Conservation (phyloP, 1,140 invertebrate genomes). For the Euura saliciscinereae region DNA sequence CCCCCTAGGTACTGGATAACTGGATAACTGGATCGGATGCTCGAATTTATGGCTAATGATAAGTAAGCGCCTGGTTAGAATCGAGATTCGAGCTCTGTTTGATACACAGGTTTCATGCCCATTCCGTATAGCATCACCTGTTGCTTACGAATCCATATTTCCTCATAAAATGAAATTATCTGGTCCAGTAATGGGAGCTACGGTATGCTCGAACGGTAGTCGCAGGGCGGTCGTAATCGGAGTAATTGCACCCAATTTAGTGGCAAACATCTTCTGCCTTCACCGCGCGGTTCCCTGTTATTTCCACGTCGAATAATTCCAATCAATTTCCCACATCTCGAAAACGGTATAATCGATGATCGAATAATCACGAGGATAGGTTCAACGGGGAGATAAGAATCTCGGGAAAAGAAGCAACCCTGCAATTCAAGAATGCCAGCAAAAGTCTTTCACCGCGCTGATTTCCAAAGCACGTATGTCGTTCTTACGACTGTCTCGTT, state of each 20-base stretch:
- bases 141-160: background rate
- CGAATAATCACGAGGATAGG: no score
- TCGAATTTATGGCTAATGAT: background rate
- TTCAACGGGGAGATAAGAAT: no score
- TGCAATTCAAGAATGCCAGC: no score
- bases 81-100: background rate
- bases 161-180: constrained; percentile 2
- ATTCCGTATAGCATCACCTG: background rate
- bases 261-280: background rate
- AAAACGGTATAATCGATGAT: no score
- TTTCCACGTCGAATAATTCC: no score
- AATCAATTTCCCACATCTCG: no score
- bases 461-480: no score
- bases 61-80: background rate
- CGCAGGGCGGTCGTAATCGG: background rate
- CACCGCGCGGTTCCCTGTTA: background rate
- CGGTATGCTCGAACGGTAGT: background rate
- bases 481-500: no score
- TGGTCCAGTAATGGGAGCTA: background rate
- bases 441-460: no score
- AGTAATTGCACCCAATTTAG: background rate
- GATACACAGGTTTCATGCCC: background rate
- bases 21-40: no score
- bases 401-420: no score
- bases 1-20: no score